Evolutionary conservation across 64 coral and sea anemone genomes (phyloP), one percentile per base, ranked within the genome.

Genomic region (Dendrophyllia cribrosa): DNA sequence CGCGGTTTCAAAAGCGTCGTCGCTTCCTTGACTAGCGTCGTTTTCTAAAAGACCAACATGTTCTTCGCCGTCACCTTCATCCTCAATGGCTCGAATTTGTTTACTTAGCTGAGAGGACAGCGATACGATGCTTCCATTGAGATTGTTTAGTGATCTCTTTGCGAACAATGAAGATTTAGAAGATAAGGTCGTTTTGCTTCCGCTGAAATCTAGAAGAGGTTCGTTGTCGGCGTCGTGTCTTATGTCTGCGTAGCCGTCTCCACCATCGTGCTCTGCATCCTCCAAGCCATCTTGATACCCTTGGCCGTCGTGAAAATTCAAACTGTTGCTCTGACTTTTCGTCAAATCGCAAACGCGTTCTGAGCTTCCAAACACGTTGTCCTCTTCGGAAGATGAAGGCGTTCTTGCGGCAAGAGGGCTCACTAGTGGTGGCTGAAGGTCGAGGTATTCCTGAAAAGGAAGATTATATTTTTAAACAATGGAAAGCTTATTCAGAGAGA

Each of bases 361-460:
- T 16, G 90, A 86, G 48, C 90, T 92, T 62, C 82, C 78, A 3
- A 79, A 92, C 8, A 76, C 60, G 50, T 93, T 85, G 19, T 85
- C 63, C 9, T 75, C 72, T 77, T 91, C 86, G n/a, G 71, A 70
- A n/a, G 92, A 94, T n/a, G 92, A 97, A 52, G 95, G 88, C 1
- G 64, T 91, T 52, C 83, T 88, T 0, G 95, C 66, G 79, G 87
- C 65, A 3, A 97, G 88, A 53, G 95, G 95, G 45, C 92, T 97
- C 20, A 92, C 25, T 5, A 92, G 45, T n/a, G 90, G 67, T 24
- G 80, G 80, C 7, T 94, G 88, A 26, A 97, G 92, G 50, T 97
- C 95, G 50, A 97, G 76, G 75, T 97, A 97, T 43, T 97, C 95
- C 95, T 97, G 77, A 16, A 46, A 13, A 75, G 46, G 5, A 44